Evolutionary conservation across 2,888 invertebrate species (phyloP).

Genomic region (Siphonodentalium dalli): DNA sequence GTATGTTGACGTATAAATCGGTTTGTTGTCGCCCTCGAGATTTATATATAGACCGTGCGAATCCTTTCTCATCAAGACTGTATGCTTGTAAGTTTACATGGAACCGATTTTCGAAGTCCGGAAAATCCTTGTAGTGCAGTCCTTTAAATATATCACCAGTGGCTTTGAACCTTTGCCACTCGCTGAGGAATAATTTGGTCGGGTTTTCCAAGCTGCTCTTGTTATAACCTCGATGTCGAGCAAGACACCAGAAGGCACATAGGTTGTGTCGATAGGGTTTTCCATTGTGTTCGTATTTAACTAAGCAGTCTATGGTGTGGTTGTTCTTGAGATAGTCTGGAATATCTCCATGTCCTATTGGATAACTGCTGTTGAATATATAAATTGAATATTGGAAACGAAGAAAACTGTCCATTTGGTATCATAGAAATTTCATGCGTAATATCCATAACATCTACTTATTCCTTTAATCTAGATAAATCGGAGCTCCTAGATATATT

Average conservation of each 20-base stretch:
- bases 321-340: no score
- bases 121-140: conserved; percentile 14
- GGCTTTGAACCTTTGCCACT: no score
- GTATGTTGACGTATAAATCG: conserved; percentile 25
- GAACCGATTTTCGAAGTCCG: conserved; percentile 18
- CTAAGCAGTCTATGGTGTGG: no score
- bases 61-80: conserved; percentile 16
- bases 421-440: conserved; percentile 18
- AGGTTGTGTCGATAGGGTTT: no score
- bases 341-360: no score
- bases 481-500: conserved; percentile 22
- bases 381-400: conserved; percentile 26
- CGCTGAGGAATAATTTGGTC: no score
- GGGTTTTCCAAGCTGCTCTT: no score
- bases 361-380: no score
- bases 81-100: conserved; percentile 22
- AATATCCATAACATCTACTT: conserved; percentile 17
- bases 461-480: conserved; percentile 10
- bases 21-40: conserved; percentile 9
- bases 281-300: no score
- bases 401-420: conserved; percentile 30
- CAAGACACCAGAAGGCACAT: no score
- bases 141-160: no score
- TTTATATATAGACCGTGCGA: conserved; percentile 18
- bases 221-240: no score